A percentile compares a stretch with the other conserved stretches of the same genome.
phyloP scores from a whole-genome alignment of 2,888 invertebrate genomes.

The Luperina testacea region DNA sequence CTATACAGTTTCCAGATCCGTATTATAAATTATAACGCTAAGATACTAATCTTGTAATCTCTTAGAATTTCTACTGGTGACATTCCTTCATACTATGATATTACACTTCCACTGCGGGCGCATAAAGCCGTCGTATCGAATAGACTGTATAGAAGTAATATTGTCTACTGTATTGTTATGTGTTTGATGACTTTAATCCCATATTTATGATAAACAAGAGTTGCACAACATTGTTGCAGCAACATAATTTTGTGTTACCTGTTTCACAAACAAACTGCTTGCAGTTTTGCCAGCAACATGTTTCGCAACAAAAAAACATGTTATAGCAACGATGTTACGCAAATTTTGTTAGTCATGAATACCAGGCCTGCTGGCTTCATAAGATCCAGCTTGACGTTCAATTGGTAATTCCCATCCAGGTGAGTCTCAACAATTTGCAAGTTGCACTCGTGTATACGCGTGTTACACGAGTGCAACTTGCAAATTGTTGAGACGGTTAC shows the following conservation, averaged over 20 bases:
- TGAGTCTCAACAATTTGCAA: neutral
- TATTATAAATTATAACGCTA: constrained; percentile 60
- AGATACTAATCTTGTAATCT: constrained; percentile 76
- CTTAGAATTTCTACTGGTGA: constrained; percentile 83
- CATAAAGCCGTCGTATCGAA: constrained; percentile 35
- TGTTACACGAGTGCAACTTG: too few relatives aligned
- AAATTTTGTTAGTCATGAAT: neutral
- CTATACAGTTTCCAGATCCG: constrained; percentile 65
- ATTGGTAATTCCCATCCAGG: neutral
- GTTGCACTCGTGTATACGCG: neutral
- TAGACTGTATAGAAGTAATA: constrained; percentile 64
- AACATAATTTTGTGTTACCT: neutral
- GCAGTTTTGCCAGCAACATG: neutral
- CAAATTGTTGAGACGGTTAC: too few relatives aligned
- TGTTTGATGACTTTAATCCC: neutral
- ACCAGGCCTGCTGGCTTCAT: neutral
- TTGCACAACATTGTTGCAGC: neutral
- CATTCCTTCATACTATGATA: constrained; percentile 63
- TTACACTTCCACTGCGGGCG: constrained; percentile 42
- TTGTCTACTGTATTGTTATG: constrained; percentile 48
- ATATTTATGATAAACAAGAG: neutral
- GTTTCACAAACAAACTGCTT: neutral
- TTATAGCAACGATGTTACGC: neutral
- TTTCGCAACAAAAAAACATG: neutral
- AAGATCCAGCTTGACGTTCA: neutral